phyloP scores from a whole-genome alignment of 2,113 vertebrate genomes.

The Crypturellus undulatus region DNA sequence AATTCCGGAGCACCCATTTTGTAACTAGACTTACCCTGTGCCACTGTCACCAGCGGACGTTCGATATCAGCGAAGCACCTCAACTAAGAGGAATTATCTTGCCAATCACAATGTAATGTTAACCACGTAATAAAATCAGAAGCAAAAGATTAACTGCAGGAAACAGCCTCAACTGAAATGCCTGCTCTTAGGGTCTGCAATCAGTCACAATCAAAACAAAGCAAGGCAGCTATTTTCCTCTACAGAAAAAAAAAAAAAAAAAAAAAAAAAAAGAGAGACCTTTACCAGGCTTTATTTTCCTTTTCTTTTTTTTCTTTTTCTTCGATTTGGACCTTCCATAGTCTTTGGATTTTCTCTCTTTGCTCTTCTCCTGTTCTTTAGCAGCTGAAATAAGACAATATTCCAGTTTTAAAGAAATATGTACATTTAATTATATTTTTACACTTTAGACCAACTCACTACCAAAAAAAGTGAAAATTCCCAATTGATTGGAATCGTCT shows the following conservation, averaged over 20 bases:
- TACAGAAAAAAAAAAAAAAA: background rate
- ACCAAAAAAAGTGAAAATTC: background rate
- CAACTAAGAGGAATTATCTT: background rate
- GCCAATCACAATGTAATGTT: background rate
- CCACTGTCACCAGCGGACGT: background rate
- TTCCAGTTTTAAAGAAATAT: background rate
- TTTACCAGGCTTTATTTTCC: slow-evolving; percentile 89
- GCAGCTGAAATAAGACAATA: slow-evolving; percentile 68
- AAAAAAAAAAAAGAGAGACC: background rate
- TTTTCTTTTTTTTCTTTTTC: slow-evolving; percentile 97
- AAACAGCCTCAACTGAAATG: background rate
- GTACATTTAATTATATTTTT: background rate
- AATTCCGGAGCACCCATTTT: background rate
- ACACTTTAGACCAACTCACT: background rate
- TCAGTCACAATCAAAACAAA: background rate
- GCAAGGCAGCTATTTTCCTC: background rate
- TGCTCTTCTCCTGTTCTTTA: slow-evolving; percentile 83
- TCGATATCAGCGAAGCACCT: background rate
- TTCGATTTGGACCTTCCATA: slow-evolving; percentile 89
- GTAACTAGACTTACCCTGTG: background rate
- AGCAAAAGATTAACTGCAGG: background rate
- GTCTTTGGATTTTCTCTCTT: slow-evolving; percentile 84
- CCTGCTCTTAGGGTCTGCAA: background rate
- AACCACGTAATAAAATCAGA: background rate
- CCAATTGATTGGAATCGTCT: background rate